A percentile compares a stretch with the other conserved stretches of the same genome.
These are phyloP conservation scores for Sebastes cheni DNA, from an alignment of 2,797 vertebrate genomes.

Conservation along the genomic window DNA sequence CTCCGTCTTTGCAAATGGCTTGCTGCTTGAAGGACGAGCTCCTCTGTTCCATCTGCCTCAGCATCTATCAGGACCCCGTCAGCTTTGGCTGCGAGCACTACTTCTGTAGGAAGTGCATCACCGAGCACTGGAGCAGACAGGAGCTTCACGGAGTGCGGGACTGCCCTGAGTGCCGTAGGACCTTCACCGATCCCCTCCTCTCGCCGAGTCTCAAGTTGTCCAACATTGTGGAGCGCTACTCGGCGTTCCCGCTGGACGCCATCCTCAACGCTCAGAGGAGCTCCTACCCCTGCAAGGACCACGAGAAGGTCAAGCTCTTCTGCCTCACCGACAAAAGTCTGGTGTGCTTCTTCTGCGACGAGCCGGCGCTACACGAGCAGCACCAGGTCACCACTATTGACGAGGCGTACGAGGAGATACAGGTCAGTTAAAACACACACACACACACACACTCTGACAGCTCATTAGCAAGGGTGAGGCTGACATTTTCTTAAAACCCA, in stretches of 20 bases:
- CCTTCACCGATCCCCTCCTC: slow-evolving; percentile 91
- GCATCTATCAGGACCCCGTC: slow-evolving; percentile 98
- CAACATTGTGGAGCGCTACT: slow-evolving; percentile 98
- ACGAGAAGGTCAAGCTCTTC: slow-evolving; percentile 98
- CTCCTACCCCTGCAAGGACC: slow-evolving; percentile 94
- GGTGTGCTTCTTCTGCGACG: slow-evolving; percentile 98
- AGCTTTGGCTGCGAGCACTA: slow-evolving; percentile 98
- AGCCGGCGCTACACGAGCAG: slow-evolving; percentile 94
- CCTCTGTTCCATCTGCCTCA: slow-evolving; percentile 98
- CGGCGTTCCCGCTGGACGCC: slow-evolving; percentile 94
- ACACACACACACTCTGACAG: slow-evolving; percentile 3
- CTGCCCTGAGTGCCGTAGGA: slow-evolving; percentile 96
- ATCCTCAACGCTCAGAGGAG: slow-evolving; percentile 92
- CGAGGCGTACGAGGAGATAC: slow-evolving; percentile 96
- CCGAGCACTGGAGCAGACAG: slow-evolving; percentile 96
- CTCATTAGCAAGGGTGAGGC: slow-evolving; percentile 36
- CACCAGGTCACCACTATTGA: slow-evolving; percentile 97
- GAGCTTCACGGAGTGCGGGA: slow-evolving; percentile 90
- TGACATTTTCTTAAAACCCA: slow-evolving; percentile 43
- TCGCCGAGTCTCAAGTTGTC: slow-evolving; percentile 97
- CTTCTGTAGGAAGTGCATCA: slow-evolving; percentile 98
- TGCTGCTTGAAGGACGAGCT: slow-evolving; percentile 99
- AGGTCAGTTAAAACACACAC: slow-evolving; percentile 80
- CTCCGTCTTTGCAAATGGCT: slow-evolving; percentile 84
- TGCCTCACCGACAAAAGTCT: slow-evolving; percentile 94